A percentile compares a stretch with the other conserved stretches of the same genome.
Conservation (phyloP, 2,797 vertebrate species). For the Myiothlypis chrysogaster region DNA sequence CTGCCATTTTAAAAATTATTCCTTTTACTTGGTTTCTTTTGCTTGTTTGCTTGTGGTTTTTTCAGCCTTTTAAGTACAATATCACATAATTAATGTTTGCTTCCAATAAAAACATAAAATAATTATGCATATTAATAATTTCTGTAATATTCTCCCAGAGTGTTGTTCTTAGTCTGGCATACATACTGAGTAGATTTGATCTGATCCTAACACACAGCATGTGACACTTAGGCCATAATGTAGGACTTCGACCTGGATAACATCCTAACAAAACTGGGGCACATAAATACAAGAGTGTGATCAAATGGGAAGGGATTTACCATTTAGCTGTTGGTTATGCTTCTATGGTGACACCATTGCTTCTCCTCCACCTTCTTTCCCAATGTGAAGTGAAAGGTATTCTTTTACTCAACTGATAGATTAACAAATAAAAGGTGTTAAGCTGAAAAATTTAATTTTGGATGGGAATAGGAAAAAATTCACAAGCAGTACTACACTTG, state of each 20-base stretch:
- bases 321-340: background rate
- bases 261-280: background rate
- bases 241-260: background rate
- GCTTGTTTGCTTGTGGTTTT: background rate
- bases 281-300: background rate
- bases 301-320: background rate
- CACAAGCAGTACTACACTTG: background rate
- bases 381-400: background rate
- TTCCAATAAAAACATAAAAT: rapidly evolving
- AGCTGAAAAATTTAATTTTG: background rate
- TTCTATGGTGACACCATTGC: background rate
- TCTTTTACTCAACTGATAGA: background rate
- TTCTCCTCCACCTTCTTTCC: background rate
- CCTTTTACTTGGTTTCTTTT: background rate
- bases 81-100: background rate
- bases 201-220: background rate
- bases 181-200: background rate
- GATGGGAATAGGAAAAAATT: background rate
- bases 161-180: background rate
- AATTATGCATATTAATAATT: background rate
- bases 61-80: background rate
- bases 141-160: background rate
- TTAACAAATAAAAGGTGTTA: background rate
- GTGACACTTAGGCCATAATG: background rate
- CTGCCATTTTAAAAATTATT: background rate